Conservation (phyloP, 2,888 invertebrate species). For the Erebia palarica region DNA sequence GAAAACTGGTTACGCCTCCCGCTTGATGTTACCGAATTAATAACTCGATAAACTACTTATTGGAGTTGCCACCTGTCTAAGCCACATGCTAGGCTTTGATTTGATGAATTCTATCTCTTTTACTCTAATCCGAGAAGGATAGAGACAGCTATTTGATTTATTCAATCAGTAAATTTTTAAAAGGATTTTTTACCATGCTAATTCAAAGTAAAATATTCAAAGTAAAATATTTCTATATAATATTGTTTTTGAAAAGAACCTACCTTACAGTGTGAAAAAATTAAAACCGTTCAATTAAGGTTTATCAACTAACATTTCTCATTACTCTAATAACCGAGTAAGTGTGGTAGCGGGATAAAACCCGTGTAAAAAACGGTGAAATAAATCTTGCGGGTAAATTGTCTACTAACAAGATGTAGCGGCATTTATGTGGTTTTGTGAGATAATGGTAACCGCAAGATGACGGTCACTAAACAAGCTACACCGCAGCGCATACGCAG, state of each 20-base stretch:
- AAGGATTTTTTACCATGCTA: background rate
- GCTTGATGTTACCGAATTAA: conserved; percentile 8
- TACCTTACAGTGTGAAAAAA: background rate
- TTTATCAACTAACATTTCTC: conserved; percentile 19
- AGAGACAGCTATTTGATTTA: background rate
- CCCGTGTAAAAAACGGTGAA: conserved; percentile 42
- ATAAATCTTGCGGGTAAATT: conserved; percentile 57
- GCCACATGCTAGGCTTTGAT: conserved; percentile 2
- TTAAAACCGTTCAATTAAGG: background rate
- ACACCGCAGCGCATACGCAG: conserved; percentile 43
- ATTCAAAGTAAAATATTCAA: too few relatives aligned
- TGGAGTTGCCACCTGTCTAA: background rate
- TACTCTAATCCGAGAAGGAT: background rate
- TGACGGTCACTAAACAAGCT: conserved; percentile 60
- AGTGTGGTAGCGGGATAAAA: conserved; percentile 33
- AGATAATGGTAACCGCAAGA: conserved; percentile 66
- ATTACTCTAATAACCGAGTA: conserved; percentile 32
- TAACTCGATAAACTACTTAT: background rate
- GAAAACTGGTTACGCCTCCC: background rate
- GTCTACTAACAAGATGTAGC: conserved; percentile 66
- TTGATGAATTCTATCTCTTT: conserved; percentile 3
- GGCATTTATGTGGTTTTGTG: conserved; percentile 52
- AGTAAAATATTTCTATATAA: too few relatives aligned
- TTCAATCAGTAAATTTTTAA: background rate
- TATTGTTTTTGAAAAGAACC: background rate